Percentiles rank a stretch among this genome's conserved stretches.
phyloP scores from a whole-genome alignment of 1,140 invertebrate genomes.

The Steinernema khuongi region DNA sequence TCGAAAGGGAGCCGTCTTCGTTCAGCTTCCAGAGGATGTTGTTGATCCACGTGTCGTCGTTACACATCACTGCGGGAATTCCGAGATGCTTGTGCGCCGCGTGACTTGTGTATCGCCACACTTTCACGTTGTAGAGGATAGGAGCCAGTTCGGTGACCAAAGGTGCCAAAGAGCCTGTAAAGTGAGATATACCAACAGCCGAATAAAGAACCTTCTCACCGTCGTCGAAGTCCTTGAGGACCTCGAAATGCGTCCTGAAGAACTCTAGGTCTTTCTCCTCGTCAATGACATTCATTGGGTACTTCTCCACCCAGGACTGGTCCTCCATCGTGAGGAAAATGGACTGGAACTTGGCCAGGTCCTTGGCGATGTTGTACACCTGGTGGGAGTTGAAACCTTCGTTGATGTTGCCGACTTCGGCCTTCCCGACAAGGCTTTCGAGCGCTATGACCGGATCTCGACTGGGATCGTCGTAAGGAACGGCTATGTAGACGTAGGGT shows the following conservation, averaged over 20 bases:
- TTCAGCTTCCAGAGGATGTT: slow-evolving; percentile 1
- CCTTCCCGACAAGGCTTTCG: background rate
- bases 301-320: background rate
- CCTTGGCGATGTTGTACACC: background rate
- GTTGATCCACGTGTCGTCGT: slow-evolving; percentile 6
- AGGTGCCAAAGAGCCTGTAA: background rate
- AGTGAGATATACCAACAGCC: too few species aligned
- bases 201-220: too few species aligned
- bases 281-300: background rate
- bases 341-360: background rate
- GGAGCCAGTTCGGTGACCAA: background rate
- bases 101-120: background rate
- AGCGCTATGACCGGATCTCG: background rate
- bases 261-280: background rate
- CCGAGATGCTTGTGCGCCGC: background rate
- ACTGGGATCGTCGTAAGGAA: slow-evolving; percentile 1
- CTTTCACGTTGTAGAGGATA: background rate
- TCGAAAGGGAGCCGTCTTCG: background rate
- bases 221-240: background rate
- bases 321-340: background rate
- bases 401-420: background rate
- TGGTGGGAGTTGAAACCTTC: background rate
- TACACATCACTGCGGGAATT: background rate
- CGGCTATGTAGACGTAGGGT: background rate
- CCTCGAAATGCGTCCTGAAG: background rate